Conservation (phyloP, 2,888 invertebrate species). For the Agrochola litura region DNA sequence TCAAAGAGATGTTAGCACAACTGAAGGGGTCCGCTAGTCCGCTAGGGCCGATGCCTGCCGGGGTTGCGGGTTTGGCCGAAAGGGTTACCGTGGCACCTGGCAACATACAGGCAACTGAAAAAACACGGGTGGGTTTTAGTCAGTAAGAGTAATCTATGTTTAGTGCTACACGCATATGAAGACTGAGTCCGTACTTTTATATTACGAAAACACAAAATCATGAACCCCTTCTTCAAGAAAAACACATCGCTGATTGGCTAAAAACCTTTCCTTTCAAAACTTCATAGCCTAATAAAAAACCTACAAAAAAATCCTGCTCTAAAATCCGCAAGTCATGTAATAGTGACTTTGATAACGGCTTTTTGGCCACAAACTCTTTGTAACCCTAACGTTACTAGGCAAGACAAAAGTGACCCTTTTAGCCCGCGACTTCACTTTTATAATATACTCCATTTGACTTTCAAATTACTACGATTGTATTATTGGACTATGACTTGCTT, state of each 20-base stretch:
- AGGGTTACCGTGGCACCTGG: too few species aligned
- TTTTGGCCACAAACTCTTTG: slow-evolving; percentile 58
- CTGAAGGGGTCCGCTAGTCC: too few species aligned
- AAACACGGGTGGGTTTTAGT: too few species aligned
- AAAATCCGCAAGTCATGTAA: slow-evolving; percentile 40
- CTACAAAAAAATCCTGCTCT: slow-evolving; percentile 2
- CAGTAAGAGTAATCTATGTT: too few species aligned
- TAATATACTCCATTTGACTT: slow-evolving; percentile 60
- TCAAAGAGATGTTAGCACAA: too few species aligned
- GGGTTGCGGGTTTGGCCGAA: too few species aligned
- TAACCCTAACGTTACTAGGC: slow-evolving; percentile 49
- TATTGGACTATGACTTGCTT: slow-evolving; percentile 40
- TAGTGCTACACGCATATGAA: too few species aligned
- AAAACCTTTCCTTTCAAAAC: slow-evolving; percentile 9
- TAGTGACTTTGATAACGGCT: slow-evolving; percentile 32
- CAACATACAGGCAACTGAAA: too few species aligned
- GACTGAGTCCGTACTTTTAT: not conserved
- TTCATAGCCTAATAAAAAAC: not conserved
- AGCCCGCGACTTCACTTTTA: slow-evolving; percentile 42
- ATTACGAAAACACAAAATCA: not conserved
- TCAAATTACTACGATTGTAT: slow-evolving; percentile 50
- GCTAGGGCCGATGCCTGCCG: too few species aligned
- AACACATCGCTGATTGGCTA: not conserved
- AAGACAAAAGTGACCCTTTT: slow-evolving; percentile 66
- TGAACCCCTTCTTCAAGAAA: not conserved